Evolutionary conservation across 2,888 invertebrate genomes (phyloP).

Genomic region (Muschampia staudingeri): DNA sequence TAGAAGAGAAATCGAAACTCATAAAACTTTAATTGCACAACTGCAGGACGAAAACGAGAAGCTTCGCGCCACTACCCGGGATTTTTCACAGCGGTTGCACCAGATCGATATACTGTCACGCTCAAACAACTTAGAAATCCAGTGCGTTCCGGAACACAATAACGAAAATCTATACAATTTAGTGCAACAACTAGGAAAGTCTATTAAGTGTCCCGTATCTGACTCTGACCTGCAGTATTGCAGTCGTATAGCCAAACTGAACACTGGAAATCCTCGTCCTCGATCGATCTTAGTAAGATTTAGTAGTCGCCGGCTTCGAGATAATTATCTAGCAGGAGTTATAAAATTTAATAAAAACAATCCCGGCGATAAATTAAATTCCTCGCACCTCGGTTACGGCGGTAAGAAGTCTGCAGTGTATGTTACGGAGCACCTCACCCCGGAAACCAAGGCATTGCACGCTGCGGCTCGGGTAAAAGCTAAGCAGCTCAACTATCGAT

Average conservation of each 20-base stretch:
- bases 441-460: constrained; percentile 13
- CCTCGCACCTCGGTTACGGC: constrained; percentile 14
- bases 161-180: constrained; percentile 10
- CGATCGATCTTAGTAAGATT: constrained; percentile 6
- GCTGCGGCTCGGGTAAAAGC: constrained; percentile 18
- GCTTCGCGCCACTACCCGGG: background rate
- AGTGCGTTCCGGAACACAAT: constrained; percentile 22
- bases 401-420: background rate
- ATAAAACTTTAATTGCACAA: background rate
- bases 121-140: constrained; percentile 5
- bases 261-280: background rate
- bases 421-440: constrained; percentile 27
- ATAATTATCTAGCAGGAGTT: background rate
- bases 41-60: constrained; percentile 1
- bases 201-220: constrained; percentile 5
- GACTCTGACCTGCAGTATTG: constrained; percentile 10
- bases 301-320: background rate
- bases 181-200: constrained; percentile 22
- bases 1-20: background rate
- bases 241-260: background rate
- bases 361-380: background rate
- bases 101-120: background rate
- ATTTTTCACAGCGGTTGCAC: constrained; percentile 5
- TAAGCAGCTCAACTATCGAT: constrained; percentile 13
- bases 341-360: constrained; percentile 13